Evolutionary conservation across 2,888 invertebrate genomes (phyloP).

Genomic region (Schizaphis graminum): DNA sequence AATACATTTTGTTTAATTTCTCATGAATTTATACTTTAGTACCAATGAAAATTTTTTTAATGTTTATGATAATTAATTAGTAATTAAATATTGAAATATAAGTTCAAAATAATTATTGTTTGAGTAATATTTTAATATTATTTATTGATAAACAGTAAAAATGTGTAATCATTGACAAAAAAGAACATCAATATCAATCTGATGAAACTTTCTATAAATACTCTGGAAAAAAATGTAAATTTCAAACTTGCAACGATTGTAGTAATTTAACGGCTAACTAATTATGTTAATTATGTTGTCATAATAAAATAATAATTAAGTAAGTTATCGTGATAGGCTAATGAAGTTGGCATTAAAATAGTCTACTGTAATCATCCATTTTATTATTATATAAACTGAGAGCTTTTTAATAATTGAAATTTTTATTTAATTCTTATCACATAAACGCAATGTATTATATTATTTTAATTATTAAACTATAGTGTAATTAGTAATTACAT

Average conservation of each 20-base stretch:
- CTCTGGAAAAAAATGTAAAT: neutral
- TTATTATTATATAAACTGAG: too few species aligned
- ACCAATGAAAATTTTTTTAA: neutral
- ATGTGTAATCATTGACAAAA: neutral
- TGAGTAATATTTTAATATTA: neutral
- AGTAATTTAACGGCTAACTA: neutral
- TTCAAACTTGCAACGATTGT: neutral
- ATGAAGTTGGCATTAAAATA: neutral
- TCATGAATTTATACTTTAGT: neutral
- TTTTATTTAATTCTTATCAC: neutral
- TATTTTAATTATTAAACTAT: neutral
- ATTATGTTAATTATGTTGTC: neutral
- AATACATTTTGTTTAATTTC: neutral
- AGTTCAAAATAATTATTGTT: neutral
- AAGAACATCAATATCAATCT: neutral
- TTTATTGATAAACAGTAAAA: neutral
- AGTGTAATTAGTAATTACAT: neutral
- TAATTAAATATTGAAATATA: neutral
- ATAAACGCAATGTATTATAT: neutral
- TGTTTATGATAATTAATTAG: neutral
- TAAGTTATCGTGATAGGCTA: neutral
- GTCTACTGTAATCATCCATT: neutral
- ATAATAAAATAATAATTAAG: neutral
- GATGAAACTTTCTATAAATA: neutral
- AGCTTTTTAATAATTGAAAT: neutral